Evolutionary conservation across 23 tunicate species (phyloP).

Genomic region (Halocynthia roretzi): DNA sequence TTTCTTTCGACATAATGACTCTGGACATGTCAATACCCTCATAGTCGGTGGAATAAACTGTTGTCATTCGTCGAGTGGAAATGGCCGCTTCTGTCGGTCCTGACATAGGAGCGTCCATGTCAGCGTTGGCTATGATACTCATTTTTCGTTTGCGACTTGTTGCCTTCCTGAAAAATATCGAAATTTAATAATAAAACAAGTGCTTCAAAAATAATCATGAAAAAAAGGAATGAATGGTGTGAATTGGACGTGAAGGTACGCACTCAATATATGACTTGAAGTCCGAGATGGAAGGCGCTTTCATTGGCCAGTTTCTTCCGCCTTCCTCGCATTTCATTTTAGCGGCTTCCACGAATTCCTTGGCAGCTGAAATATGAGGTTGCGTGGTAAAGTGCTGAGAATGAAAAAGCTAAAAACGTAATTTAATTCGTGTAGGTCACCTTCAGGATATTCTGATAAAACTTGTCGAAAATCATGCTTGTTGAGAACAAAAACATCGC

Average conservation of each 20-base stretch:
- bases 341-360: conserved; percentile 41
- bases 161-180: not conserved
- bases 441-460: conserved; percentile 75
- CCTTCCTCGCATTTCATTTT: conserved; percentile 27
- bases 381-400: not conserved
- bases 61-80: conserved; percentile 32
- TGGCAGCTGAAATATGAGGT: conserved; percentile 24
- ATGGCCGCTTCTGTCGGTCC: too few species aligned
- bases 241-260: not conserved
- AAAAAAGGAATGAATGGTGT: not conserved
- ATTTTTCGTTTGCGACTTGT: not conserved
- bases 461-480: conserved; percentile 66
- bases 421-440: not conserved
- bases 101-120: not conserved
- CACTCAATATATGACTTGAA: not conserved
- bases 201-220: not conserved
- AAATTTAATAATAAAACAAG: not conserved
- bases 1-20: conserved; percentile 26
- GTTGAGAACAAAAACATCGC: conserved; percentile 56
- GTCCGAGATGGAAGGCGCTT: conserved; percentile 28
- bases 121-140: not conserved
- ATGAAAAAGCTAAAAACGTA: not conserved
- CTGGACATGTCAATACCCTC: conserved; percentile 65
- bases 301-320: conserved; percentile 42
- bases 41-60: conserved; percentile 49